Conservation (phyloP, 2,888 invertebrate species). For the Ferdinandea cuprea region DNA sequence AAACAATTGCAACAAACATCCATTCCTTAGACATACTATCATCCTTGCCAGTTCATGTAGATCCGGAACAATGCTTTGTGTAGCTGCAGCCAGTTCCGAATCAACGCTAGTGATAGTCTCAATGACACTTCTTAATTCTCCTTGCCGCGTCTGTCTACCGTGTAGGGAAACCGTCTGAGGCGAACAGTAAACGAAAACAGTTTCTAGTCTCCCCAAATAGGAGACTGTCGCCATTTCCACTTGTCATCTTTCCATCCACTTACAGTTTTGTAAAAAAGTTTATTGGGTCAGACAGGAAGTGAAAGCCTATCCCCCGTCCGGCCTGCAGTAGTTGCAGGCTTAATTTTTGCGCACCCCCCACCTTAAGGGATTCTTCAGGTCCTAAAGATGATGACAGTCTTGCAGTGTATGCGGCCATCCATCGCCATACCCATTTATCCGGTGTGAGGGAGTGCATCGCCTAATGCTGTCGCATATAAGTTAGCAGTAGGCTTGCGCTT, state of each 20-base stretch:
- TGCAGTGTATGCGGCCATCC: slow-evolving; percentile 6
- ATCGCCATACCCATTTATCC: slow-evolving; percentile 4
- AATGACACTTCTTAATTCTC: slow-evolving; percentile 18
- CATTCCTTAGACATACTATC: slow-evolving; percentile 1
- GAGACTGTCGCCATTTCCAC: slow-evolving; percentile 16
- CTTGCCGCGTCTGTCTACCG: not conserved
- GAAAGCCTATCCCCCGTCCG: slow-evolving; percentile 21
- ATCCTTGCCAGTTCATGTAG: not conserved
- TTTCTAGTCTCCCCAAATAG: slow-evolving; percentile 9
- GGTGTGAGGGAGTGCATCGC: slow-evolving; percentile 37
- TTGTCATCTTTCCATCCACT: slow-evolving; percentile 28
- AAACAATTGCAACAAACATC: slow-evolving; percentile 9
- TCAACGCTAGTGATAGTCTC: slow-evolving; percentile 4
- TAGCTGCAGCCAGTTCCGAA: not conserved
- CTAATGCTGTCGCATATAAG: slow-evolving; percentile 60
- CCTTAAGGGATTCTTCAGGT: slow-evolving; percentile 39
- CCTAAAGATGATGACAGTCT: slow-evolving; percentile 29
- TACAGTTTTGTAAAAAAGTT: slow-evolving; percentile 56
- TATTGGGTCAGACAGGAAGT: slow-evolving; percentile 68
- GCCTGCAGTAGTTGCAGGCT: slow-evolving; percentile 42
- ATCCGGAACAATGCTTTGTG: slow-evolving; percentile 3
- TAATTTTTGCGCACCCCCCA: not conserved
- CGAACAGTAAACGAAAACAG: slow-evolving; percentile 51
- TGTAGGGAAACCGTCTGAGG: not conserved
- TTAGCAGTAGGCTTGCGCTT: slow-evolving; percentile 54